These are phyloP conservation scores for Trissolcus japonicus DNA, from an alignment of 2,888 invertebrate species.

Conservation along the genomic window DNA sequence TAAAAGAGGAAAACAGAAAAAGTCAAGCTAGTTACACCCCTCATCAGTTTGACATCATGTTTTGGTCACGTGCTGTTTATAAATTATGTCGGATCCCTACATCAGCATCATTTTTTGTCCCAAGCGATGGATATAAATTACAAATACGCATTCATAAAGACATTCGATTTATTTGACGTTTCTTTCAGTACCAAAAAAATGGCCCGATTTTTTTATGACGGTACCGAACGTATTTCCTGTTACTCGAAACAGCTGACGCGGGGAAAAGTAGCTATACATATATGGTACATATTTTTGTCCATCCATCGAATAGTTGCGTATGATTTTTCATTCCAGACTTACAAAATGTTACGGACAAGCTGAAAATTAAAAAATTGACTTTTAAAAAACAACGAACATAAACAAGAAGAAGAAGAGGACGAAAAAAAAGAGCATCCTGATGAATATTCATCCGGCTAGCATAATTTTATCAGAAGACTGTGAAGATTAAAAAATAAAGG, in stretches of 20 bases:
- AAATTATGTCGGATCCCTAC: constrained; percentile 38
- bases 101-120: constrained; percentile 30
- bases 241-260: constrained; percentile 38
- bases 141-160: constrained; percentile 25
- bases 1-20: neutral
- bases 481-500: neutral
- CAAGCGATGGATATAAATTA: constrained; percentile 19
- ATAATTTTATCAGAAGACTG: too few species aligned
- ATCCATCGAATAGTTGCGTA: too few species aligned
- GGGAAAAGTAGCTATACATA: too few species aligned
- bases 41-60: neutral
- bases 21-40: too few species aligned
- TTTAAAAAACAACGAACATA: neutral
- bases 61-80: constrained; percentile 46
- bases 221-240: neutral
- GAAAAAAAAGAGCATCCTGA: too few species aligned
- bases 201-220: constrained; percentile 19
- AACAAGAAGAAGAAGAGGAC: neutral
- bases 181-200: constrained; percentile 17
- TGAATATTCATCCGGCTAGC: too few species aligned
- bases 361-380: constrained; percentile 3
- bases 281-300: too few species aligned
- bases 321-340: neutral
- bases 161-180: constrained; percentile 36
- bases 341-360: too few species aligned